Base-by-base conservation (phyloP, 2,797 vertebrate species). In the Nyctalus aviator region DNA sequence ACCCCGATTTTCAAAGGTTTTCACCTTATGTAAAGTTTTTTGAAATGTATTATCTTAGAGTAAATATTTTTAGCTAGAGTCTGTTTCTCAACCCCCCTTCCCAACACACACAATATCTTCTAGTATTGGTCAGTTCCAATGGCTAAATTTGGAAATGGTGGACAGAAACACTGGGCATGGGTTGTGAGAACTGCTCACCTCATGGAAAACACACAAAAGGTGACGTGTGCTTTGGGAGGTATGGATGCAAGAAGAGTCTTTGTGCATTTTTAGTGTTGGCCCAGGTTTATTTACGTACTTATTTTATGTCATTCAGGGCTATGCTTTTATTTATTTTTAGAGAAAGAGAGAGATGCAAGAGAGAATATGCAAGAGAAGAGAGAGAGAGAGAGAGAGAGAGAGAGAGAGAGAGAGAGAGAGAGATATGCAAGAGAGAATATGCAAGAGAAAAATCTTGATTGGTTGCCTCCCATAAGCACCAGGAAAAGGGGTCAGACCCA, bases 111-210 rank as follows among this genome's bases (percentile, higher is more conserved):
- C 1, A 30, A 27, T 2, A 17, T n/a, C 25, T 37, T 9, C 3
- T 20, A 6, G 30, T 18, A 0, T 37, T 14, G 10, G 23, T 11
- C 62, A 23, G 8, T 7, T 6, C 5, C 10, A 8, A 32, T 12
- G 9, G 17, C 81, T 2, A 2, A 37, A 18, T 41, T 15, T 32
- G 25, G 30, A 46, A 6, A 23, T 1, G 3, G 2, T 0, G 3
- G 13, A 8, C 17, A n/a, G 64, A 17, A 8, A 55, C 37, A 2
- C 0, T 3, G 4, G 8, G 3, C n/a, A 8, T 1, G 17, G 11
- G 10, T 3, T 1, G 14, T 32, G 23, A 48, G 27, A 35, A 15
- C 25, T 6, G 2, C 6, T 44, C 18, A 3, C 11, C 11, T 30
- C 17, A 3, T 7, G 0, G 69, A 78, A 27, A 17, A 11, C 30